phyloP scores from a whole-genome alignment of 2,797 vertebrate species.

The Ispidina lecontei region DNA sequence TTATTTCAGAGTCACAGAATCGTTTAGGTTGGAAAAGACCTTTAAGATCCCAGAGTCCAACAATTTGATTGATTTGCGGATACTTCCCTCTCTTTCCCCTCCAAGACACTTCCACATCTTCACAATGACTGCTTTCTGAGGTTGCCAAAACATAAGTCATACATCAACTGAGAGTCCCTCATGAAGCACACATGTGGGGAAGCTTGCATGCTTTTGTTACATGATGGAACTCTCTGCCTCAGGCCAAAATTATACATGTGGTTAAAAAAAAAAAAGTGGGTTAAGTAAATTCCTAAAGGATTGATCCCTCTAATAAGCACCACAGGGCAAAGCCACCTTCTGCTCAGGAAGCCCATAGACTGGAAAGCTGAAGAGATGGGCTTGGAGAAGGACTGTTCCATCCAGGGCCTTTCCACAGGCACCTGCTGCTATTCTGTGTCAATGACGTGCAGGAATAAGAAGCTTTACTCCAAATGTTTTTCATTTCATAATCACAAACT shows the following conservation, averaged over 20 bases:
- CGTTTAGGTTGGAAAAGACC: neutral
- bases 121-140: neutral
- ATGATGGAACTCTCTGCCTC: neutral
- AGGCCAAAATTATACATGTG: neutral
- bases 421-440: neutral
- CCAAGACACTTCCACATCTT: neutral
- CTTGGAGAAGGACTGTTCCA: neutral
- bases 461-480: neutral
- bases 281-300: neutral
- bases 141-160: conserved; percentile 36
- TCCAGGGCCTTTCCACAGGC: neutral
- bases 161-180: neutral
- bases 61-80: neutral
- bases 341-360: neutral
- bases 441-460: neutral
- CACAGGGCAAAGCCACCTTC: neutral
- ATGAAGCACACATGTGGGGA: neutral
- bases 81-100: neutral
- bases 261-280: neutral
- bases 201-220: neutral
- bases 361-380: neutral
- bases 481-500: neutral
- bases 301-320: neutral
- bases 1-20: neutral
- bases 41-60: neutral